Evolutionary conservation across 2,888 invertebrate genomes (phyloP), one percentile per base, ranked within the genome.

Genomic region (Athalia rosae): DNA sequence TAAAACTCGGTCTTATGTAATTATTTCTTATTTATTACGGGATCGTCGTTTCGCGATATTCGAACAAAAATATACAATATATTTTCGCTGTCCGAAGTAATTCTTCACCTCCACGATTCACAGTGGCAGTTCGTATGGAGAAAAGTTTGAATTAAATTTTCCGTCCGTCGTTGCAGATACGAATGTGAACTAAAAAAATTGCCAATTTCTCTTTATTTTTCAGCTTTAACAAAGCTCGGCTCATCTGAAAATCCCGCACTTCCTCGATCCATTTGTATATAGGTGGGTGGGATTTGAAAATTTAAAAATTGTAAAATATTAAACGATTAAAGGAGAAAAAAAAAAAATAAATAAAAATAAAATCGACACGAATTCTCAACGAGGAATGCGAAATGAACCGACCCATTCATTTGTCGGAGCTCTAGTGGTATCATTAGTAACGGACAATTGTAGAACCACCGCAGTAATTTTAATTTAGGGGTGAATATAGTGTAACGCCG

Each of bases 371-470:
- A 15, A 64, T 64, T 64, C 47, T 4, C 64, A 45, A 45, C 11
- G 13, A 8, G 47, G 45, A 47, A 47, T 15, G 47, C 45, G 47
- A 6, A 4, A 13, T 15, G 64, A 13, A 15, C 64, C 64, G 64
- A 13, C 15, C 64, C 64, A 64, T 64, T 47, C 45, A 47, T 64
- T 64, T 64, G 13, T 47, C 47, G 13, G n/a, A 64, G 47, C 64
- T 45, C 45, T 28, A 28, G 28, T 15, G 28, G 64, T 47, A 64
- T 47, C 45, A 47, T 47, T 64, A 47, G 64, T 64, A 47, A 64
- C 64, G n/a, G 47, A 64, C 13, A 64, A 64, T 64, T 64, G 45
- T 64, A 47, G 64, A 64, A 64, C 64, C 64, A 64, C 64, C 28
- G 28, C 28, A 28, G 45, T 64, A 64, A 64, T 64, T 64, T 13